Conservation (phyloP, 1,140 invertebrate genomes). For the Colletes gigas region DNA sequence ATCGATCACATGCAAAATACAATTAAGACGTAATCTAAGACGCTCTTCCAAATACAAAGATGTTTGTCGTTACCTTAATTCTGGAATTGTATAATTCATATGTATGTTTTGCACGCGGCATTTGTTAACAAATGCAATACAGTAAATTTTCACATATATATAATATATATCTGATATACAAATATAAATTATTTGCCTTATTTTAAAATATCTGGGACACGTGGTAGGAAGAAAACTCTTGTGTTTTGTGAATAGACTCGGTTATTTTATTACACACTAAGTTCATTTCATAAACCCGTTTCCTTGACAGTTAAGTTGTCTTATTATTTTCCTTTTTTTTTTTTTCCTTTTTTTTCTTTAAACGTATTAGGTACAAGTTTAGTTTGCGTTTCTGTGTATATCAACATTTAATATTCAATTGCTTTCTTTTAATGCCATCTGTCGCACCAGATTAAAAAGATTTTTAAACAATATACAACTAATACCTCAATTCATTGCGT, state of each 20-base stretch:
- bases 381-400: neutral
- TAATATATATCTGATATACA: constrained; percentile 51
- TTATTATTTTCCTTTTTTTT: neutral
- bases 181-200: constrained; percentile 69
- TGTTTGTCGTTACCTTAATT: constrained; percentile 11
- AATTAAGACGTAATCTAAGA: constrained; percentile 43
- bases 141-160: constrained; percentile 22
- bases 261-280: constrained; percentile 50
- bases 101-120: constrained; percentile 17
- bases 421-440: neutral
- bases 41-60: constrained; percentile 35
- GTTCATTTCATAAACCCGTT: constrained; percentile 30
- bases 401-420: constrained; percentile 24
- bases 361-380: constrained; percentile 24
- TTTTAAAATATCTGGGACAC: constrained; percentile 41
- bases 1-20: constrained; percentile 31
- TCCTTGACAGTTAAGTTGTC: constrained; percentile 11
- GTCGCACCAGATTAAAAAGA: constrained; percentile 5
- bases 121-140: constrained; percentile 41
- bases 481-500: constrained; percentile 15
- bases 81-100: constrained; percentile 24
- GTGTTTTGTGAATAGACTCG: constrained; percentile 25
- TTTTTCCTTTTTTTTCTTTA: neutral
- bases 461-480: constrained; percentile 10
- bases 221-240: constrained; percentile 38